A percentile compares a stretch with the other conserved stretches of the same genome.
phyloP scores from a whole-genome alignment of 2,113 vertebrate genomes.

The Bambusicola thoracicus region DNA sequence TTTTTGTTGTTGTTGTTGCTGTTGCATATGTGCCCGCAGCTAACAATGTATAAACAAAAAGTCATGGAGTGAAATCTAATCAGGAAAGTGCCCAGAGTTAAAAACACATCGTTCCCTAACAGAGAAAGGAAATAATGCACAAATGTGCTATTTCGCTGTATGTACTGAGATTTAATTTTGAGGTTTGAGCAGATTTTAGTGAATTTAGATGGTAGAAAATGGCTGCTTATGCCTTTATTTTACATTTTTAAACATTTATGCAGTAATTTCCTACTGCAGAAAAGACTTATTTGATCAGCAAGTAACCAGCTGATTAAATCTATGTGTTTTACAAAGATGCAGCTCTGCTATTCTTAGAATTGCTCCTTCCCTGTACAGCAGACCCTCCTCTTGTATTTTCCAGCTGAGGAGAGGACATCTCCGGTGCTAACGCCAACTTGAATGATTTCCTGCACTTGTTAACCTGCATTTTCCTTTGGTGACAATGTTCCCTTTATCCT shows the following conservation, averaged over 20 bases:
- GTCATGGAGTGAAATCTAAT: slow-evolving; percentile 37
- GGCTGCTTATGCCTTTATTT: neutral
- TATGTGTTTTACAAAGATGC: neutral
- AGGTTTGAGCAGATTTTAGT: slow-evolving; percentile 15
- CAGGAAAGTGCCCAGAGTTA: slow-evolving; percentile 38
- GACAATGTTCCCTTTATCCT: neutral
- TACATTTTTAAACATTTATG: neutral
- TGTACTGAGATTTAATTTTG: slow-evolving; percentile 1
- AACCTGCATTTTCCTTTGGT: slow-evolving; percentile 10
- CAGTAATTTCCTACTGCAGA: neutral
- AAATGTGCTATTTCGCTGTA: slow-evolving; percentile 4
- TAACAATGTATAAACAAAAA: slow-evolving; percentile 38
- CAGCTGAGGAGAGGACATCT: neutral
- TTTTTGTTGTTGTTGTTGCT: neutral
- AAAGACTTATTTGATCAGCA: neutral
- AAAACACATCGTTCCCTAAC: slow-evolving; percentile 10
- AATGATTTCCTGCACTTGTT: neutral
- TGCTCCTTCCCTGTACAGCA: neutral
- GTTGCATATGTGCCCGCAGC: neutral
- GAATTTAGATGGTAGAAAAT: neutral
- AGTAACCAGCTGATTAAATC: neutral
- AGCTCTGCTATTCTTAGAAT: neutral
- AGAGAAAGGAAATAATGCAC: neutral
- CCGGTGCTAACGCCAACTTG: neutral
- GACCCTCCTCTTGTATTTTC: neutral